Percentiles rank a stretch among this genome's conserved stretches.
Conservation (phyloP, 1,140 invertebrate species). For the Stratiolaelaps scimitus region DNA sequence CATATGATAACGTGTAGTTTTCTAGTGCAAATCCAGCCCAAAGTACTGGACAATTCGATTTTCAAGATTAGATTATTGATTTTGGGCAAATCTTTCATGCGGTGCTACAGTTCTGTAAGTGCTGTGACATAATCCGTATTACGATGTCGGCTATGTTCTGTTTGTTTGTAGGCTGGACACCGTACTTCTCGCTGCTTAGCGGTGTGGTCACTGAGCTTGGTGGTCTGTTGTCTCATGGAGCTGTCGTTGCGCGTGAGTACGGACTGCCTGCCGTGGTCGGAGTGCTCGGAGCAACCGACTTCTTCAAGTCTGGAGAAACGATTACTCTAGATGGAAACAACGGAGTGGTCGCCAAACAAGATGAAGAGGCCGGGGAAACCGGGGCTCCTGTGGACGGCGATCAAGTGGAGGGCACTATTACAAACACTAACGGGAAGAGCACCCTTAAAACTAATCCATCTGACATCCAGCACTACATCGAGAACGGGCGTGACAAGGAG, state of each 20-base stretch:
- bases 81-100: not conserved
- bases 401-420: too few relatives aligned
- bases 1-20: not conserved
- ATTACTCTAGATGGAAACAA: not conserved
- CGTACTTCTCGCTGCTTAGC: not conserved
- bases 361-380: too few relatives aligned
- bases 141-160: not conserved
- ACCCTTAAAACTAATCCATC: too few relatives aligned
- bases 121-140: not conserved
- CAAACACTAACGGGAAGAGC: too few relatives aligned
- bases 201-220: not conserved
- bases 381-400: too few relatives aligned
- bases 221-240: constrained; percentile 12
- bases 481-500: too few relatives aligned
- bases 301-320: not conserved
- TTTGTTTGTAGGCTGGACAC: constrained; percentile 18
- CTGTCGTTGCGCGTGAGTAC: constrained; percentile 7
- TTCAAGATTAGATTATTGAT: not conserved
- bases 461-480: too few relatives aligned
- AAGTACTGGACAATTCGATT: not conserved
- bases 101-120: not conserved
- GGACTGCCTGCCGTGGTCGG: constrained; percentile 3
- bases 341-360: not conserved
- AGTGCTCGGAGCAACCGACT: not conserved
- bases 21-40: not conserved